Evolutionary conservation across 2,888 invertebrate species (phyloP).

Genomic region (Anodontia alba): DNA sequence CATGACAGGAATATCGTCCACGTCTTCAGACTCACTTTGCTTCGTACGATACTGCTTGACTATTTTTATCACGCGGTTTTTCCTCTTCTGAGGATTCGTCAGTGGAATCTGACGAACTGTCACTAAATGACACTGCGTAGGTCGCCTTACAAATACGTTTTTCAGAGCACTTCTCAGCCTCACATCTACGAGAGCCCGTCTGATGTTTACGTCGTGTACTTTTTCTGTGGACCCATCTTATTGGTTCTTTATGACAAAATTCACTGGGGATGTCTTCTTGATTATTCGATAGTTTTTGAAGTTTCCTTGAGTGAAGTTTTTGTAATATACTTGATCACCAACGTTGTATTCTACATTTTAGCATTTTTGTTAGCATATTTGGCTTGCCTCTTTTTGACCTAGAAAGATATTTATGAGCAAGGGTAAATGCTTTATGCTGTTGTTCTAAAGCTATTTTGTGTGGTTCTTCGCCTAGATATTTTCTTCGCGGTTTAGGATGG

Average conservation of each 20-base stretch:
- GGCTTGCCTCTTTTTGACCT: not conserved
- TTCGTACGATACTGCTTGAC: not conserved
- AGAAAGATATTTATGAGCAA: not conserved
- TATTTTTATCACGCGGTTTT: not conserved
- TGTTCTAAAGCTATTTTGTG: not conserved
- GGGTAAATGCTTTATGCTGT: not conserved
- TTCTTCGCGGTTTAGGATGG: not conserved
- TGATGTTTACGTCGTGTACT: too few species aligned
- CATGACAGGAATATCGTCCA: not conserved
- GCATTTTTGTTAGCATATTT: not conserved
- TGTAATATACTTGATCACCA: not conserved
- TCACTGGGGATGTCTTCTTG: too few species aligned
- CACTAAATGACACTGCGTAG: not conserved
- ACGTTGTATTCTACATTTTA: not conserved
- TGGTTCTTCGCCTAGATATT: not conserved
- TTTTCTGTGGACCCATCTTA: too few species aligned
- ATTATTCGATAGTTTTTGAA: too few species aligned
- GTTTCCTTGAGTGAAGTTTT: not conserved
- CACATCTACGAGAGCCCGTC: too few species aligned
- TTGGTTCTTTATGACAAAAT: too few species aligned
- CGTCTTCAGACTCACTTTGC: not conserved
- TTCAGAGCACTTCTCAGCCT: not conserved
- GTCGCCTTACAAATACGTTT: not conserved
- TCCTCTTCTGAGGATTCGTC: not conserved
- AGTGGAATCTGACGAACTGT: not conserved